Base-by-base conservation (phyloP, 2,113 vertebrate genomes). In the Puma concolor region DNA sequence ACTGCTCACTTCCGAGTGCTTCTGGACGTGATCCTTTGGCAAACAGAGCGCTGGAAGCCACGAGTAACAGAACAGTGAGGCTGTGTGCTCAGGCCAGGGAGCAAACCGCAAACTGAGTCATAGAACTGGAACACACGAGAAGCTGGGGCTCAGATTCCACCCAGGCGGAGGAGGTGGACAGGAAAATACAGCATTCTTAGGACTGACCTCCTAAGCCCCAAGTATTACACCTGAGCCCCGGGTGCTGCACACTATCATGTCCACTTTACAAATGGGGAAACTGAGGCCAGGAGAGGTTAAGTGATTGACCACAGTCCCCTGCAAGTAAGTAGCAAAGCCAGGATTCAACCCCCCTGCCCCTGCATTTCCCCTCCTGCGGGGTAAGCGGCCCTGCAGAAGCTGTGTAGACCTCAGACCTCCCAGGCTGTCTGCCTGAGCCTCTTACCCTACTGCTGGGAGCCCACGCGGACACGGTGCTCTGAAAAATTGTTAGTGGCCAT, bases 391-490 rank as follows among this genome's bases (percentile, higher is more conserved):
- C 41, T 2, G 14, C 69, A 72, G 69, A 48, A 48, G 14, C 74
- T 48, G 74, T 10, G 0, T 2, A 15, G 25, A 19, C 1, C 29
- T 21, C 60, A 79, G 63, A 6, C 19, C 12, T 66, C 74, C 27
- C 0, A 2, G 9, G 25, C 60, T 13, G 16, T 38, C 54, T 31
- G 48, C 38, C 71, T 2, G 31, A 52, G 67, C 74, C 74, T 0
- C 23, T 15, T 1, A 25, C 19, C 36, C 82, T 36, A 0, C 54
- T 3, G 14, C 33, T 4, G 25, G 54, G 80, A 44, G 19, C 4
- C 5, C 8, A 19, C n/a, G 1, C 33, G 0, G 6, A 21, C 44
- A 9, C 41, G 4, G 0, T 0, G 38, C 48, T 48, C 14, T 19
- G 64, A 13, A 63, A 79, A 86, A 25, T 7, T 23, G n/a, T 33